A percentile compares a stretch with the other conserved stretches of the same genome.
Evolutionary conservation across 2,113 vertebrate genomes (phyloP).

Genomic region (Suricata suricatta): DNA sequence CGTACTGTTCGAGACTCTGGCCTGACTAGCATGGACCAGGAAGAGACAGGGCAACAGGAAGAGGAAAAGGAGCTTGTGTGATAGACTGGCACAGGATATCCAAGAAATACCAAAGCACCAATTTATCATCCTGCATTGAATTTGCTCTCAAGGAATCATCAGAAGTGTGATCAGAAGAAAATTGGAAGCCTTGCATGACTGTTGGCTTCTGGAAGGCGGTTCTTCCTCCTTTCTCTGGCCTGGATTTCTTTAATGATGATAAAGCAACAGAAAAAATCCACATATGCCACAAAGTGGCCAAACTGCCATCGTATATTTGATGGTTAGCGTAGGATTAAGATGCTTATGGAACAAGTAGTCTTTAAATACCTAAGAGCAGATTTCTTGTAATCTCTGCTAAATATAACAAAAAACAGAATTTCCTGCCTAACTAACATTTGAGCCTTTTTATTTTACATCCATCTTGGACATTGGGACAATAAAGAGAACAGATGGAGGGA

Average conservation of each 20-base stretch:
- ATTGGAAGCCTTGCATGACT: not conserved
- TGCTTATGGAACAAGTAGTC: not conserved
- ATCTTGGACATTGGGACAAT: not conserved
- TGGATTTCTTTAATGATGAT: not conserved
- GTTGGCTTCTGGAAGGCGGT: not conserved
- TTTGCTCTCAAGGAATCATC: not conserved
- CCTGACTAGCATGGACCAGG: not conserved
- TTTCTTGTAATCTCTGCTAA: not conserved
- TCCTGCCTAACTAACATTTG: not conserved
- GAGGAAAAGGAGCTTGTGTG: not conserved
- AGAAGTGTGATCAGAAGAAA: not conserved
- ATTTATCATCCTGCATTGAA: not conserved
- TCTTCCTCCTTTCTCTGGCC: not conserved
- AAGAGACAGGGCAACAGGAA: not conserved
- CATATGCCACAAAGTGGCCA: not conserved
- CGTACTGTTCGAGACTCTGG: not conserved
- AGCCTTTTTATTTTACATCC: not conserved
- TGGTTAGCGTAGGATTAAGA: not conserved
- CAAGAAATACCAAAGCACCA: not conserved
- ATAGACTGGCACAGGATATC: not conserved
- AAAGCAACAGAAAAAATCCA: not conserved
- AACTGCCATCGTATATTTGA: not conserved
- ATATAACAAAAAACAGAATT: not conserved
- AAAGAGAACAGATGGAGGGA: not conserved
- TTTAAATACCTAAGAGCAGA: not conserved